A percentile compares a stretch with the other conserved stretches of the same genome.
Conservation (phyloP, 2,888 invertebrate species). For the Netelia melanura region DNA sequence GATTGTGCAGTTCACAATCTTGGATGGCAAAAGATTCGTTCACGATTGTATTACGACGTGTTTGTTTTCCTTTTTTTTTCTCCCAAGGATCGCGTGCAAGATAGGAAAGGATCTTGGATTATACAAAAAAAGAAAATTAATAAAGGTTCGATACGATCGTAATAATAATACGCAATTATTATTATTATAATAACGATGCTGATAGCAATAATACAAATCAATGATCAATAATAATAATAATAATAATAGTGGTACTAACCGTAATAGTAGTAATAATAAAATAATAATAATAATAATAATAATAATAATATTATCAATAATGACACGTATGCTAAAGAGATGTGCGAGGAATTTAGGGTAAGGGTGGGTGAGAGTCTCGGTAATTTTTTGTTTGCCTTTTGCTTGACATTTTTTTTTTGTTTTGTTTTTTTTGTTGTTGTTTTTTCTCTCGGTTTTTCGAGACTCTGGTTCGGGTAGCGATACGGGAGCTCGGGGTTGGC, state of each 20-base stretch:
- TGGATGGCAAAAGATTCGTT: too few species aligned
- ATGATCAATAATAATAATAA: slow-evolving; percentile 68
- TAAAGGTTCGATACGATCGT: slow-evolving; percentile 11
- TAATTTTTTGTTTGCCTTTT: slow-evolving; percentile 16
- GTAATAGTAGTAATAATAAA: slow-evolving; percentile 65
- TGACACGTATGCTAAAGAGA: slow-evolving; percentile 73
- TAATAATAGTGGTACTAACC: slow-evolving; percentile 67
- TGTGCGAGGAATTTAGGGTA: slow-evolving; percentile 59
- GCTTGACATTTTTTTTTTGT: slow-evolving; percentile 8
- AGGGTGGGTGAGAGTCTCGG: slow-evolving; percentile 16
- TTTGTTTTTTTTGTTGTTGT: slow-evolving; percentile 3
- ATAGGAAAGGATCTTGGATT: not conserved
- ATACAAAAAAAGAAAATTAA: not conserved
- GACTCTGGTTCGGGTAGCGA: slow-evolving; percentile 24
- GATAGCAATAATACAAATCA: slow-evolving; percentile 80
- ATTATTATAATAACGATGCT: slow-evolving; percentile 82
- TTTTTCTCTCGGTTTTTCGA: not conserved
- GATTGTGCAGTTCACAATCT: too few species aligned
- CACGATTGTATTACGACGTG: too few species aligned
- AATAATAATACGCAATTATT: slow-evolving; percentile 80
- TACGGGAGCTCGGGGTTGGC: slow-evolving; percentile 18
- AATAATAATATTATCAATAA: slow-evolving; percentile 71
- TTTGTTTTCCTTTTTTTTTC: too few species aligned
- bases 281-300: slow-evolving; percentile 67
- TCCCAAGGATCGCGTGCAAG: not conserved